A percentile compares a stretch with the other conserved stretches of the same genome.
Evolutionary conservation across 2,113 vertebrate species (phyloP).

Genomic region (Steatornis caripensis): DNA sequence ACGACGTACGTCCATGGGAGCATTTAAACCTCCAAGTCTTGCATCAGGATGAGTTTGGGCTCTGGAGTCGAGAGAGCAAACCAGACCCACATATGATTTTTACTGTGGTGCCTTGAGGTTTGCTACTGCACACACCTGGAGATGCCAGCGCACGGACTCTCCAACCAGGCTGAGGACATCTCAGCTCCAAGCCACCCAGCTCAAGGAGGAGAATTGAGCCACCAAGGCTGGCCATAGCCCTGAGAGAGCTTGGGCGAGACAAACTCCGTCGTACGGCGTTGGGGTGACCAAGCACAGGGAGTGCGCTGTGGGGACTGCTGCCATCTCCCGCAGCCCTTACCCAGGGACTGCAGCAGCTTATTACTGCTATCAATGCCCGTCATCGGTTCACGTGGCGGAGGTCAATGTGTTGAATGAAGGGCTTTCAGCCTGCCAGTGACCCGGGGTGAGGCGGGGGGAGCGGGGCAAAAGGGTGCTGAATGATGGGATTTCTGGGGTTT

Average conservation of each 20-base stretch:
- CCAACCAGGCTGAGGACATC: background rate
- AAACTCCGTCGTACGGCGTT: rapidly evolving
- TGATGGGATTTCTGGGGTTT: background rate
- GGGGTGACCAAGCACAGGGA: background rate
- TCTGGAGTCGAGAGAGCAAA: background rate
- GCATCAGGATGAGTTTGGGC: background rate
- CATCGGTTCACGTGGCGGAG: background rate
- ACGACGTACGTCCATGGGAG: background rate
- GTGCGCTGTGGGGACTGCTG: rapidly evolving
- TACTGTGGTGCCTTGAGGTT: background rate
- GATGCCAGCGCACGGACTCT: background rate
- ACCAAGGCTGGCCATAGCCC: background rate
- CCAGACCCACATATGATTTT: background rate
- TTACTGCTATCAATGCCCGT: background rate
- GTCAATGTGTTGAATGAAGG: background rate
- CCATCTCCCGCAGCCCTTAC: background rate
- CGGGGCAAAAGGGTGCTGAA: background rate
- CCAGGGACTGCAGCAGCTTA: background rate
- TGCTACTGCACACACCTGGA: background rate
- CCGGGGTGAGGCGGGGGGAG: rapidly evolving
- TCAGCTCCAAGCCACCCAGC: background rate
- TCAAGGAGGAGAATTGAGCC: background rate
- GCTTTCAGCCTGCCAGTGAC: background rate
- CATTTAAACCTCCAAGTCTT: background rate
- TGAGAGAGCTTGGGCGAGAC: background rate